A percentile compares a stretch with the other conserved stretches of the same genome.
Conservation (phyloP, 2,113 vertebrate species). For the Callocephalon fimbriatum region DNA sequence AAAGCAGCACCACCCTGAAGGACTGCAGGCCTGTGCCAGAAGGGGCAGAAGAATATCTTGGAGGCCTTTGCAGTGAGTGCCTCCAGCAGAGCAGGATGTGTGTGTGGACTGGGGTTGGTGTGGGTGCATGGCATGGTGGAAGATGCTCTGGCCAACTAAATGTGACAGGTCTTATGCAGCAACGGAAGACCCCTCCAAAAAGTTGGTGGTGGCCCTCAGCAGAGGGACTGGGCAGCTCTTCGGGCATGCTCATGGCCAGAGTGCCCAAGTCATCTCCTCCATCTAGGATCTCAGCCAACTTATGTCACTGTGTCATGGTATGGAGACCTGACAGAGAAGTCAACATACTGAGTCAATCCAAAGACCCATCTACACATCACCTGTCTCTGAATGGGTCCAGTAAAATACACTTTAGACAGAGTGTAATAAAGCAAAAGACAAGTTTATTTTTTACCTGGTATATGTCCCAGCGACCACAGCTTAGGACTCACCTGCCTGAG, state of each 20-base stretch:
- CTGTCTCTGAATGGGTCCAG: not conserved
- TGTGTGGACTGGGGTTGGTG: not conserved
- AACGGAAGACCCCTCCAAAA: not conserved
- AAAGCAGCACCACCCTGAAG: not conserved
- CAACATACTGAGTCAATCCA: not conserved
- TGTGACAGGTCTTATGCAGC: too few species aligned
- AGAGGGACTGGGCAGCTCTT: not conserved
- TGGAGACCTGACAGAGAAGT: not conserved
- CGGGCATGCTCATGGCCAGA: fast-evolving
- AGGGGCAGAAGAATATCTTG: not conserved
- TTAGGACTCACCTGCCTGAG: not conserved
- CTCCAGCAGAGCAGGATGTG: not conserved
- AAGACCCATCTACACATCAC: not conserved
- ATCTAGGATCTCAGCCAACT: not conserved
- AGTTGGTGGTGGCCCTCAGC: not conserved
- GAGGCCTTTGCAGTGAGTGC: fast-evolving
- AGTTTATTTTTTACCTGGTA: not conserved
- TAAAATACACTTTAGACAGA: not conserved
- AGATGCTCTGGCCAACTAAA: not conserved
- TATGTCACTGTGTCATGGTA: fast-evolving
- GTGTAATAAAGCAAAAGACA: not conserved
- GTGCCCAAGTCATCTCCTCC: not conserved
- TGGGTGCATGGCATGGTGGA: not conserved
- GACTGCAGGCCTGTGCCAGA: not conserved
- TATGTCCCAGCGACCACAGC: not conserved